These are phyloP conservation scores for Sabellastarte sp. DNA, from an alignment of 2,888 invertebrate species.

Conservation along the genomic window DNA sequence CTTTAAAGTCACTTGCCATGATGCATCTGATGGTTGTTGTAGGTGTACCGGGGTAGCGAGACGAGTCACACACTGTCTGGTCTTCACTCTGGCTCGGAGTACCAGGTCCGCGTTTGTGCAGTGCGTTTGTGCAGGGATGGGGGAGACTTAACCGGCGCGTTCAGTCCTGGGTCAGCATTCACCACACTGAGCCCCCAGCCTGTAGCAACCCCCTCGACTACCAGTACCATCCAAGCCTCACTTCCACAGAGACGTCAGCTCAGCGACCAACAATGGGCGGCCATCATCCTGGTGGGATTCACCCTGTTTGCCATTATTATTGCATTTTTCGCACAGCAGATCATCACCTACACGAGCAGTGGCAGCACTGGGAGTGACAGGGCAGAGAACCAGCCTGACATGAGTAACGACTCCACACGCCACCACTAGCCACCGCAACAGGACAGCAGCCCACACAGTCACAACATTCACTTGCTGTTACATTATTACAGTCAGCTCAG, in stretches of 20 bases:
- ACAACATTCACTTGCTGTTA: no score
- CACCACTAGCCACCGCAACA: neutral
- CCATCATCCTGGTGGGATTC: constrained; percentile 67
- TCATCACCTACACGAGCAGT: constrained; percentile 27
- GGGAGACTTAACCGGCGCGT: constrained; percentile 16
- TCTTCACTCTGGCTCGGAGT: constrained; percentile 75
- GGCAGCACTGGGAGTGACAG: constrained; percentile 2
- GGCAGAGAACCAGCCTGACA: neutral
- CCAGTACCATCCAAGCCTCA: neutral
- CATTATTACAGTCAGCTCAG: no score
- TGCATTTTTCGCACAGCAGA: constrained; percentile 66
- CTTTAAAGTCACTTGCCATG: no score
- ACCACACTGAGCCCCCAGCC: constrained; percentile 59
- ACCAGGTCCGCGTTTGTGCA: constrained; percentile 76
- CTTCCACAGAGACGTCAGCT: neutral
- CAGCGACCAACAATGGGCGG: constrained; percentile 65
- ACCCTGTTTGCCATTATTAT: constrained; percentile 67
- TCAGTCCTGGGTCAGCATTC: constrained; percentile 65
- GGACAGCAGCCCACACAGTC: neutral
- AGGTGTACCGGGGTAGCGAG: constrained; percentile 61
- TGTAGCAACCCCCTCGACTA: constrained; percentile 15
- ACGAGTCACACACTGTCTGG: constrained; percentile 64
- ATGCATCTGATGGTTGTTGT: no score
- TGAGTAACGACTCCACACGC: neutral
- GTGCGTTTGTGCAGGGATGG: constrained; percentile 66